Conservation (phyloP, 2,113 vertebrate genomes). For the Elanus axillaris region DNA sequence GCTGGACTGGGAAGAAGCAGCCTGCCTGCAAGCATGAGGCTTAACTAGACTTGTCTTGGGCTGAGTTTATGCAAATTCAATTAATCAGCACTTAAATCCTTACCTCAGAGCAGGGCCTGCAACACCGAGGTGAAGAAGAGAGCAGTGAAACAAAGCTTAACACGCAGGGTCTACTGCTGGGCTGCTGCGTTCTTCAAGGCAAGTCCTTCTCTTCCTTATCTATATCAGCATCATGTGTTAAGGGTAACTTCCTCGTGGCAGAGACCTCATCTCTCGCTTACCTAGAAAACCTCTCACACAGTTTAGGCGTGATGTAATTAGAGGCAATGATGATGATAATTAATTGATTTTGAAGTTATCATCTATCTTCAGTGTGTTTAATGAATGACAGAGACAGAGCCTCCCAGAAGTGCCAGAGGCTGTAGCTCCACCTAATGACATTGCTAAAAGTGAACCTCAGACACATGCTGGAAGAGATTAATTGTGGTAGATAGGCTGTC, state of each 20-base stretch:
- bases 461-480: neutral
- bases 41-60: neutral
- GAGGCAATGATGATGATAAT: neutral
- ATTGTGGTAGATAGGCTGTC: neutral
- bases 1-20: neutral
- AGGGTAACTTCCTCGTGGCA: neutral
- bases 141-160: neutral
- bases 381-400: neutral
- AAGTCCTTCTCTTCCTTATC: neutral
- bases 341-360: neutral
- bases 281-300: neutral
- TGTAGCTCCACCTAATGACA: neutral
- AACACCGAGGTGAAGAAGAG: neutral
- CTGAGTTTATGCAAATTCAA: neutral
- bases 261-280: neutral
- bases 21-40: neutral
- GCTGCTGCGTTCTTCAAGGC: neutral
- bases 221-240: fast-evolving
- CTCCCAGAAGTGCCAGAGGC: neutral
- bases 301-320: fast-evolving
- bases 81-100: neutral
- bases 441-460: neutral
- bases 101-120: neutral
- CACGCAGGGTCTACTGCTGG: neutral
- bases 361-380: fast-evolving